Evolutionary conservation across 2,113 vertebrate species (phyloP).

Genomic region (Gymnogyps californianus): DNA sequence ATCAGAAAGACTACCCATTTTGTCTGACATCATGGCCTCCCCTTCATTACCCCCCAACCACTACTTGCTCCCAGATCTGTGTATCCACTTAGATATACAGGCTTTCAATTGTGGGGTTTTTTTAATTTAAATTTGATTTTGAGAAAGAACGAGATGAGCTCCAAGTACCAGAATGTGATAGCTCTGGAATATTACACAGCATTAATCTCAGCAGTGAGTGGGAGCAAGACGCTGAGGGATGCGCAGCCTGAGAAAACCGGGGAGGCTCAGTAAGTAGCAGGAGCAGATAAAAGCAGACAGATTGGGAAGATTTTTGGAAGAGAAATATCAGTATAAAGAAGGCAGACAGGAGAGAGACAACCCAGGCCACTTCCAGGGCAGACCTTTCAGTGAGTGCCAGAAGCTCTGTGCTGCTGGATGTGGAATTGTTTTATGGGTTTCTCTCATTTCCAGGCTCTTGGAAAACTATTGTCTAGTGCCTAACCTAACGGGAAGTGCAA

Average conservation of each 20-base stretch:
- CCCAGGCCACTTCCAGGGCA: background rate
- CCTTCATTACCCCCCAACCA: background rate
- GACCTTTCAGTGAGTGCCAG: background rate
- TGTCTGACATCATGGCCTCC: background rate
- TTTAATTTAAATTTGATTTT: background rate
- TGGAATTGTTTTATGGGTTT: slow-evolving; percentile 16
- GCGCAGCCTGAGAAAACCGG: background rate
- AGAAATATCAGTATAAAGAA: background rate
- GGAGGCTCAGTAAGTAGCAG: background rate
- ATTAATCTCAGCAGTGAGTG: slow-evolving; percentile 56
- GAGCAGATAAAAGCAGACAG: slow-evolving; percentile 12
- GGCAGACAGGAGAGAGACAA: slow-evolving; percentile 14
- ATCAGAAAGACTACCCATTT: background rate
- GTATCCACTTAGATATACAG: background rate
- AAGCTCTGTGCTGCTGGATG: background rate
- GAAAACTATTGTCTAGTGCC: slow-evolving; percentile 22
- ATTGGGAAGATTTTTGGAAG: background rate
- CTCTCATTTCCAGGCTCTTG: slow-evolving; percentile 24
- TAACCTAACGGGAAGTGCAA: slow-evolving; percentile 1
- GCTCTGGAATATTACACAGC: slow-evolving; percentile 38
- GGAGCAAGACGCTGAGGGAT: slow-evolving; percentile 34
- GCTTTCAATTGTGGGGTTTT: background rate
- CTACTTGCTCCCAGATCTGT: background rate
- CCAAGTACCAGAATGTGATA: slow-evolving; percentile 24
- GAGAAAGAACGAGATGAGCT: background rate